Evolutionary conservation across 2,113 vertebrate genomes (phyloP).

Genomic region (Oryzias javanicus): DNA sequence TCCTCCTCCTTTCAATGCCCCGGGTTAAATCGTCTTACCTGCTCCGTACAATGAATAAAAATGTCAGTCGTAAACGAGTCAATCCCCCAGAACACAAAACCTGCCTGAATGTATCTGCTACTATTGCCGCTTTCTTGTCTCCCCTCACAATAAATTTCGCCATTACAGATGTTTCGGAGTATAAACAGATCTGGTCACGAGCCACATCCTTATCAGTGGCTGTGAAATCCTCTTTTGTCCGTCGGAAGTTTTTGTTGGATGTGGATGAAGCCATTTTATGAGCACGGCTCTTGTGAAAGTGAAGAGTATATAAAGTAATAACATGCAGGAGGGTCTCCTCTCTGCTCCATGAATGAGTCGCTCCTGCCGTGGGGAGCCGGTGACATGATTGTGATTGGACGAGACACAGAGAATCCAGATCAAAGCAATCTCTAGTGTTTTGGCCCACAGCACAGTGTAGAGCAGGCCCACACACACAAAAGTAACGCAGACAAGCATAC

Average conservation of each 20-base stretch:
- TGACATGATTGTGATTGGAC: conserved; percentile 84
- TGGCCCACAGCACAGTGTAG: conserved; percentile 79
- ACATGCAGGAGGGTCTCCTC: conserved; percentile 70
- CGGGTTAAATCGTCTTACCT: conserved; percentile 12
- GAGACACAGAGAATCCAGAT: conserved; percentile 82
- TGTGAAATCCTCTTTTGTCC: conserved; percentile 32
- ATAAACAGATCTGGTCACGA: conserved; percentile 7
- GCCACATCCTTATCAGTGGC: conserved; percentile 12
- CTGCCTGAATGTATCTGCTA: conserved; percentile 10
- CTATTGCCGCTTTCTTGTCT: not conserved
- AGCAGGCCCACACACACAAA: conserved; percentile 69
- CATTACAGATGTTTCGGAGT: conserved; percentile 11
- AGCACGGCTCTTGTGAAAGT: conserved; percentile 67
- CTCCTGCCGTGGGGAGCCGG: conserved; percentile 73
- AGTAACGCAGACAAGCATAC: conserved; percentile 38
- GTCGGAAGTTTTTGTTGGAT: conserved; percentile 35
- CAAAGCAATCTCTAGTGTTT: conserved; percentile 85
- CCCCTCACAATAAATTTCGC: not conserved
- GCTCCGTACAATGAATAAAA: conserved; percentile 16
- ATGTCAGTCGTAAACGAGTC: conserved; percentile 10
- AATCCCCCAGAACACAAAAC: conserved; percentile 1
- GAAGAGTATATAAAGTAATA: conserved; percentile 73
- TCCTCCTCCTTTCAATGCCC: conserved; percentile 3
- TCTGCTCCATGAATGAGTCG: conserved; percentile 77
- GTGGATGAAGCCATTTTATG: conserved; percentile 68